Evolutionary conservation across 2,888 invertebrate species (phyloP).

Genomic region (Coleophora deauratella): DNA sequence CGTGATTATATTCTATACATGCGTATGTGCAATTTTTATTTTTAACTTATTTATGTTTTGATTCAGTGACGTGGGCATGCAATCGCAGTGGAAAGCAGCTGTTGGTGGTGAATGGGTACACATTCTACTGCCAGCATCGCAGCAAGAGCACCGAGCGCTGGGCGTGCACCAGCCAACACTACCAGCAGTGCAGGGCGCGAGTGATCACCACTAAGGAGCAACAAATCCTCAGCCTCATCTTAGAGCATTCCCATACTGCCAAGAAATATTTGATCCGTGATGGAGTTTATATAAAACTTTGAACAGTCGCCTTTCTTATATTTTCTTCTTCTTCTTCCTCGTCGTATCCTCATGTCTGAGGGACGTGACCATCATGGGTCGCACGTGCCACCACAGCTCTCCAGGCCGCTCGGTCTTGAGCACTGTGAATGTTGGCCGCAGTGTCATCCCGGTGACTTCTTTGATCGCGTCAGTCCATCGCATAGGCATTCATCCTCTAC

Average conservation of each 20-base stretch:
- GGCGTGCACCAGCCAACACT: constrained; percentile 13
- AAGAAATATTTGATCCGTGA: not conserved
- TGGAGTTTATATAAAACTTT: constrained; percentile 2
- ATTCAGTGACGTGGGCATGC: constrained; percentile 14
- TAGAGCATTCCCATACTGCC: not conserved
- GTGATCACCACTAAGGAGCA: not conserved
- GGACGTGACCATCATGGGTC: too few species aligned
- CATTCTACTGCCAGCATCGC: constrained; percentile 15
- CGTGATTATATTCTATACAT: too few species aligned
- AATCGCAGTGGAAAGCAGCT: constrained; percentile 7
- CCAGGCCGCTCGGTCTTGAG: too few species aligned
- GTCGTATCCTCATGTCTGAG: too few species aligned
- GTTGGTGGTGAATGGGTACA: constrained; percentile 11
- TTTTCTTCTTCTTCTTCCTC: too few species aligned
- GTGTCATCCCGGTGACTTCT: too few species aligned
- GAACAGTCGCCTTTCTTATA: not conserved
- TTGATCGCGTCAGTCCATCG: too few species aligned
- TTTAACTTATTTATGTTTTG: too few species aligned
- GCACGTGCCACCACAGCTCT: too few species aligned
- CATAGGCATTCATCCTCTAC: too few species aligned
- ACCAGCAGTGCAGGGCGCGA: not conserved
- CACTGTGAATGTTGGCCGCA: too few species aligned
- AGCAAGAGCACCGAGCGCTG: constrained; percentile 12
- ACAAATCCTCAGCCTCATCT: not conserved
- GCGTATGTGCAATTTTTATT: too few species aligned